Conservation (phyloP, 1,140 invertebrate genomes). For the Battus philenor region DNA sequence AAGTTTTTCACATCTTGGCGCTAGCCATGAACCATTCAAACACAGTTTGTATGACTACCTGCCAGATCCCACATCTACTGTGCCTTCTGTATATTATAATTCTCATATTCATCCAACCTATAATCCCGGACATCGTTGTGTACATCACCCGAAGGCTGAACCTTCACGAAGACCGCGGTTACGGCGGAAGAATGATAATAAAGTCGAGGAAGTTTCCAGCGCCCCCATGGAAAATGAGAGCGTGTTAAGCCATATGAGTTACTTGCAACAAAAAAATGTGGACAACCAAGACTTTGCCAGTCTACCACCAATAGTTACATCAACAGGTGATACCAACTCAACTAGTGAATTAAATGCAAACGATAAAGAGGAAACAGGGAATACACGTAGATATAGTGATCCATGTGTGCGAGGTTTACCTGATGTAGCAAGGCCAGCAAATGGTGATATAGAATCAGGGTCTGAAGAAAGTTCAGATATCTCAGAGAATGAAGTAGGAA, state of each 20-base stretch:
- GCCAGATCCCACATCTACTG: slow-evolving; percentile 52
- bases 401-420: slow-evolving; percentile 65
- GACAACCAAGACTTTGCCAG: slow-evolving; percentile 63
- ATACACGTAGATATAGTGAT: slow-evolving; percentile 67
- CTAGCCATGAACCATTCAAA: slow-evolving; percentile 54
- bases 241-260: slow-evolving; percentile 35
- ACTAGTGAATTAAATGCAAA: slow-evolving; percentile 56
- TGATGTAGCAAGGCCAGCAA: slow-evolving; percentile 53
- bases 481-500: slow-evolving; percentile 63
- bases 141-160: slow-evolving; percentile 43
- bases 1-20: slow-evolving; percentile 46
- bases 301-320: slow-evolving; percentile 61
- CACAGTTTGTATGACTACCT: slow-evolving; percentile 46
- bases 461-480: slow-evolving; percentile 57
- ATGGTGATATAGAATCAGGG: slow-evolving; percentile 55
- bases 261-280: slow-evolving; percentile 62
- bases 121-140: slow-evolving; percentile 44
- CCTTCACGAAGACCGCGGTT: slow-evolving; percentile 50
- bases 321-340: slow-evolving; percentile 59
- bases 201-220: slow-evolving; percentile 49
- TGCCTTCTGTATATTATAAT: slow-evolving; percentile 51
- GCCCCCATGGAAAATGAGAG: slow-evolving; percentile 30
- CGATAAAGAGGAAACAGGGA: slow-evolving; percentile 56
- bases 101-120: slow-evolving; percentile 37
- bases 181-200: slow-evolving; percentile 40